These are phyloP conservation scores for Anguilla rostrata DNA, from an alignment of 2,113 vertebrate species.

Conservation along the genomic window DNA sequence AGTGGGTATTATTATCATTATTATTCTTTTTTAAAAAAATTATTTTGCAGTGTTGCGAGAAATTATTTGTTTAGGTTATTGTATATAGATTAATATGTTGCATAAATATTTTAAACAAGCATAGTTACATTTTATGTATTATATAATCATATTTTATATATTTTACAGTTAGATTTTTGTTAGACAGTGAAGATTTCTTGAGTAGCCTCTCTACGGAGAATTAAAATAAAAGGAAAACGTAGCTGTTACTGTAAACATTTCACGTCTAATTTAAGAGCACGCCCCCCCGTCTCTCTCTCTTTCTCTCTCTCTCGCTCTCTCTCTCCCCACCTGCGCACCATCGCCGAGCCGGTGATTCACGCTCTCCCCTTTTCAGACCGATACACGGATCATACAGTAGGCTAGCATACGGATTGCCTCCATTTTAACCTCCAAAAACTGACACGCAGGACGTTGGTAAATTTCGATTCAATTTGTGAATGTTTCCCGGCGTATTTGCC, in stretches of 20 bases:
- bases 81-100: no score
- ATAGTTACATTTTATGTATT: no score
- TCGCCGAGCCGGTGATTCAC: conserved; percentile 41
- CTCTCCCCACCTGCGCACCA: conserved; percentile 36
- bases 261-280: neutral
- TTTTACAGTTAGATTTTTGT: no score
- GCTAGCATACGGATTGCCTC: conserved; percentile 31
- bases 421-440: conserved; percentile 42
- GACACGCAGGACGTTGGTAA: neutral
- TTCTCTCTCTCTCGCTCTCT: conserved; percentile 13
- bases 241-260: neutral
- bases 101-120: no score
- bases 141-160: no score
- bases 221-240: neutral
- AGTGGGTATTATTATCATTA: no score
- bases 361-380: conserved; percentile 24
- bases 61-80: neutral
- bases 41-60: neutral
- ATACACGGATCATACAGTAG: neutral
- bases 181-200: no score
- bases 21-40: neutral
- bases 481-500: neutral
- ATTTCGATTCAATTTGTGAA: neutral
- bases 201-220: no score
- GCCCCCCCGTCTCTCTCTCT: neutral